Base-by-base conservation (phyloP, 2,797 vertebrate species). In the Nannoperca australis region DNA sequence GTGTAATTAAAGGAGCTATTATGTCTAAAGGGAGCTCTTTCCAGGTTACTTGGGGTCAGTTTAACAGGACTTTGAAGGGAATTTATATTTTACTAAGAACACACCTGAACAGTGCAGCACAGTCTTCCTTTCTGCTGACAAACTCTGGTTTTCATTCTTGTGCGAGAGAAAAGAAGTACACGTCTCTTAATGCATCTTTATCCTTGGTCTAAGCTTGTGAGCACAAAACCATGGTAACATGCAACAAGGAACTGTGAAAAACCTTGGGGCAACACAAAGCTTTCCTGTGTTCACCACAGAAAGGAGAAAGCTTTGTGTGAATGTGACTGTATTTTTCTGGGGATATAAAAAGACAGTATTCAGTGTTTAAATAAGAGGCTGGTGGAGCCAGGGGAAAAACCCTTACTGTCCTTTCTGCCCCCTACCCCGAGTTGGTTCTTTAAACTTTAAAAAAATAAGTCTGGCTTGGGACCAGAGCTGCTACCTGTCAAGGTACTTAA, bases 281-380 rank as follows among this genome's bases (percentile, higher is more conserved):
- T 60, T 69, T 69, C 58, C 82, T 92, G 85, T 92, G 89, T 93
- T 85, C 84, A 85, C 51, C 45, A 30, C 77, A 62, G 66, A 86
- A 69, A 81, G 87, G 60, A 91, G 72, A 89, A 81, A 81, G 76
- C 85, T 83, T 79, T 79, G 38, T 88, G 76, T 45, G 79, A 77
- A 68, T 81, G 81, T 49, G 73, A 76, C 76, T 78, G 56, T 85
- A 74, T 87, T 87, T 88, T 78, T 66, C 73, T 78, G 51, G 1
- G 61, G 75, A 59, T 88, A 92, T 91, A 93, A 91, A 92, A 91
- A 90, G 88, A 86, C 59, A 64, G 80, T 68, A 75, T 89, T 92
- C 82, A 90, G 44, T 78, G 63, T 82, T 79, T 91, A 78, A 91
- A 83, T 81, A 76, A 85, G 82, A 85, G 62, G 71, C 84, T 86